Percentiles rank a stretch among this genome's conserved stretches.
Evolutionary conservation across 1,140 invertebrate species (phyloP).

Genomic region (Marisa cornuarietis): DNA sequence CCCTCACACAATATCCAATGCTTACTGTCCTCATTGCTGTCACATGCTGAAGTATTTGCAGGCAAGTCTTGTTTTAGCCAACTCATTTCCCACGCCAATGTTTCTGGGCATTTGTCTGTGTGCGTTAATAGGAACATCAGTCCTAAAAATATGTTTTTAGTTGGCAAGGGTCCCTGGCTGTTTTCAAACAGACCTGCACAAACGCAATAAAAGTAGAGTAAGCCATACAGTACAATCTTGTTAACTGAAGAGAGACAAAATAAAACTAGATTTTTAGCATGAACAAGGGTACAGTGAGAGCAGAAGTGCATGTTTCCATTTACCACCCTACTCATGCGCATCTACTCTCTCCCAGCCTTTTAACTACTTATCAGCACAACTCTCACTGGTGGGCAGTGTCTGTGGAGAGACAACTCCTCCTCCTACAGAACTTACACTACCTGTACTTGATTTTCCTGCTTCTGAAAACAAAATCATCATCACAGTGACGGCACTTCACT

Average conservation of each 20-base stretch:
- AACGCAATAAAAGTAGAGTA: neutral
- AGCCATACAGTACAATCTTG: neutral
- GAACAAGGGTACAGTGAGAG: no score
- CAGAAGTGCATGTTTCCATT: no score
- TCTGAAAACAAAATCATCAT: neutral
- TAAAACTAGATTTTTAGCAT: no score
- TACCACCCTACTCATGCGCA: no score
- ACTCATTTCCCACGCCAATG: slow-evolving; percentile 26
- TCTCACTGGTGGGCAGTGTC: no score
- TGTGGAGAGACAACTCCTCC: no score
- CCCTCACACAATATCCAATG: slow-evolving; percentile 32
- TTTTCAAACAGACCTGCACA: slow-evolving; percentile 36
- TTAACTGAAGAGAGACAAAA: no score
- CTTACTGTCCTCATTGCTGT: slow-evolving; percentile 25
- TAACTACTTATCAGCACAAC: no score
- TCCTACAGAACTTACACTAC: no score
- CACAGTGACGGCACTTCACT: neutral
- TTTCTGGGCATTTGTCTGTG: slow-evolving; percentile 26
- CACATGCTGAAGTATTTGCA: slow-evolving; percentile 28
- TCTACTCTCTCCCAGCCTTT: no score
- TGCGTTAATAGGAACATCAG: slow-evolving; percentile 34
- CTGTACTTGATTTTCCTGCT: no score
- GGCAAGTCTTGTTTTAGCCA: slow-evolving; percentile 16
- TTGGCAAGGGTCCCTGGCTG: slow-evolving; percentile 32
- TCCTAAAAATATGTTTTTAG: slow-evolving; percentile 30